Base-by-base conservation (phyloP, 2,113 vertebrate genomes). In the Semnopithecus entellus region DNA sequence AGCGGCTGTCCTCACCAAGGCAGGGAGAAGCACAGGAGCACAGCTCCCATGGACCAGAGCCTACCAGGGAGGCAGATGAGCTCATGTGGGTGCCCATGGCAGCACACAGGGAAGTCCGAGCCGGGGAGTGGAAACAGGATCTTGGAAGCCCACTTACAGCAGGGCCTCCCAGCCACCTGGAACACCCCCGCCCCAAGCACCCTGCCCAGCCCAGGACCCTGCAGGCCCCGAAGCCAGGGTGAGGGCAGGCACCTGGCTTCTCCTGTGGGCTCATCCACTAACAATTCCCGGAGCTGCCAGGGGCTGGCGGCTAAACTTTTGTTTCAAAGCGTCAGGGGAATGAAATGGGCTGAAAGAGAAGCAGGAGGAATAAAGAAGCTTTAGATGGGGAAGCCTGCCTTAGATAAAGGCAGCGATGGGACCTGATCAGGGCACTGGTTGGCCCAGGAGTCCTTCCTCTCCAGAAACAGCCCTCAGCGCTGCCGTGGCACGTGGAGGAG, bases 221-320 rank as follows among this genome's bases (percentile, higher is more conserved):
- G 9, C 5, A 6, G 23, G 25, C 8, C 27, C 27, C 1, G 18
- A 48, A 22, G 55, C 38, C 38, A 20, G 8, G 1, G 38, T 0
- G 1, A 43, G 40, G 18, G 3, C 25, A 10, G 4, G 20, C 4
- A 20, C 20, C 22, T 1, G 4, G 16, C 17, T 45, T 25, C 27
- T n/a, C 27, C 50, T 5, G 6, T 0, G 0, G 4, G 40, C 45
- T 40, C 14, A 5, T 6, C 16, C 1, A 2, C 45, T 16, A 27
- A 6, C 8, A 18, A 0, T 32, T 30, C 38, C 66, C 1, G 6
- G n/a, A 68, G 43, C 2, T 12, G 16, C 55, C 43, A 23, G 20
- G 1, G 18, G 4, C 9, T 0, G 9, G 3, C 0, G 0, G 38
- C 38, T 38, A 38, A 38, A 38, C 38, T 38, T n/a, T 70, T 22